These are phyloP conservation scores for Nephrotoma appendiculata DNA, from an alignment of 2,888 invertebrate genomes.

Conservation along the genomic window DNA sequence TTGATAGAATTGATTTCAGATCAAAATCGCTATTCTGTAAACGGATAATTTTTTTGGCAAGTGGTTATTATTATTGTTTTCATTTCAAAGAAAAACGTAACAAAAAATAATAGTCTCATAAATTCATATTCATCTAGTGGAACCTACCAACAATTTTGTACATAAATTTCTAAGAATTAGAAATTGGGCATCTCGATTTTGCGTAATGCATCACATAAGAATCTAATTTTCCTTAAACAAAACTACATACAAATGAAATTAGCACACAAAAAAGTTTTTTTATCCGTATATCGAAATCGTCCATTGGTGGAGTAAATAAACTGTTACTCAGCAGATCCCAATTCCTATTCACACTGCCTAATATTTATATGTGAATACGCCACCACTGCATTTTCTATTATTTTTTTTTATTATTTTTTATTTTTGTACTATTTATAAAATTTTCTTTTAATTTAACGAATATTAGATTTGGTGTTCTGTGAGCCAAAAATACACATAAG, in stretches of 20 bases:
- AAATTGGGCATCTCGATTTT: no score
- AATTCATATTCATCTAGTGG: not conserved
- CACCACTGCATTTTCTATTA: not conserved
- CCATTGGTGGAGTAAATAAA: not conserved
- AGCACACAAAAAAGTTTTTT: not conserved
- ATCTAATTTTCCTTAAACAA: not conserved
- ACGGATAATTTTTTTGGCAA: not conserved
- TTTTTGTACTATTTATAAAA: constrained; percentile 2
- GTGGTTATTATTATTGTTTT: not conserved
- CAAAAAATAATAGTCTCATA: not conserved
- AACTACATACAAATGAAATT: not conserved
- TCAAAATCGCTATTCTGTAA: not conserved
- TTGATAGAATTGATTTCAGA: not conserved
- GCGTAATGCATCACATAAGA: not conserved
- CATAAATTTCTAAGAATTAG: no score
- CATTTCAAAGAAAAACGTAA: not conserved
- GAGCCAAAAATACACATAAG: constrained; percentile 1
- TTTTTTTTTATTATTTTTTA: not conserved
- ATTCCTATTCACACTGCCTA: no score
- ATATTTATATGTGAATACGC: not conserved
- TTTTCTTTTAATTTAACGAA: not conserved
- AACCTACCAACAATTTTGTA: no score
- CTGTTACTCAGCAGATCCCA: no score
- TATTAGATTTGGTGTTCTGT: not conserved
- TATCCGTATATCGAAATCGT: not conserved